Base-by-base conservation (phyloP, 37 sponge, comb jelly and placozoan species). In the Beroe ovata region DNA sequence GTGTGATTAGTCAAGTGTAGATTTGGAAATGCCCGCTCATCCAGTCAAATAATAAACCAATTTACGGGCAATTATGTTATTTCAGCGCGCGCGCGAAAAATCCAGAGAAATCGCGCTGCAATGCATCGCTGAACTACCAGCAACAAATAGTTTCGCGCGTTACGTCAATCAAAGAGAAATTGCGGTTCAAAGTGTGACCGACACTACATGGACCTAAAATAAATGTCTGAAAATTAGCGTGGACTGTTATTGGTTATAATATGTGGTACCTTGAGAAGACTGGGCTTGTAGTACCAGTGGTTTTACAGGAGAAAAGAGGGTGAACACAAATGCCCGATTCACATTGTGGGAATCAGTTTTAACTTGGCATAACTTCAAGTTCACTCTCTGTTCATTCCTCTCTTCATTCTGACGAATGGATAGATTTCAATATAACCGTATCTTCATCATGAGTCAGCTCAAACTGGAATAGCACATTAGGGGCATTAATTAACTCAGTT, bases 221-320 rank as follows among this genome's bases (percentile, higher is more conserved):
- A n/a, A n/a, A n/a, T n/a, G n/a, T n/a, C n/a, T n/a, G n/a, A n/a
- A n/a, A n/a, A n/a, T n/a, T n/a, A n/a, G n/a, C n/a, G n/a, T n/a
- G n/a, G n/a, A n/a, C n/a, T n/a, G n/a, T n/a, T n/a, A n/a, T n/a
- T n/a, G n/a, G n/a, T n/a, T n/a, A n/a, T n/a, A n/a, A n/a, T n/a
- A n/a, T n/a, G n/a, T n/a, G n/a, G 2, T 66, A 66, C 69, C 69
- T 66, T 66, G 69, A 29, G 69, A 66, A 32, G 69, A 66, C 30
- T 66, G 69, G 2, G 69, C 69, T 66, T 66, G 69, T 37, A 66
- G 36, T 1, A 66, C 36, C 36, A 66, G 69, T 25, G 36, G 69
- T 32, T 32, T 66, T 1, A 66, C 69, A 34, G 69, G 69, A 29
- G 69, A 66, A 30, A 66, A 66, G 35, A 66, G 69, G 33, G 69